Evolutionary conservation across 2,797 vertebrate species (phyloP), one percentile per base, ranked within the genome.

Genomic region (Heterohyrax brucei): DNA sequence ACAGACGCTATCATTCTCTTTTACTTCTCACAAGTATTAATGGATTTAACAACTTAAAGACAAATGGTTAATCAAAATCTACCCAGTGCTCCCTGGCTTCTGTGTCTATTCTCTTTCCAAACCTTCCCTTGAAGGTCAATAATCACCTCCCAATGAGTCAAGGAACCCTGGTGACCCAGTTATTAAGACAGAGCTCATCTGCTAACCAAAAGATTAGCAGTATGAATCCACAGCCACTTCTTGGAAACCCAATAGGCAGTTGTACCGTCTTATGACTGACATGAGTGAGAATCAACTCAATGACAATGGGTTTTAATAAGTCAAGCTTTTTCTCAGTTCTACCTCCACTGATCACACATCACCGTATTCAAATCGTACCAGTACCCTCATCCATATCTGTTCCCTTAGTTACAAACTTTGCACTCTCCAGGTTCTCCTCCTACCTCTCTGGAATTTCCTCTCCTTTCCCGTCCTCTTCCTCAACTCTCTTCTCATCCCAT

Each of bases 31-130:
- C 16, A 28, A 48, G 4, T n/a, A 56, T n/a, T 77, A 66, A 39
- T 62, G 62, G 18, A 89, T 76, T n/a, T 64, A 48, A 28, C 33
- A 81, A 88, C 3, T 19, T n/a, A n/a, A 4, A 77, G 61, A 75
- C 53, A 77, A 62, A 70, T 10, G 22, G 33, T 66, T 72, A 22
- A 33, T 84, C 56, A 56, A n/a, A 93, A 73, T 24, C 76, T 33
- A 84, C 21, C 59, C 21, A 39, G 3, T 0, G 7, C 46, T 86
- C 19, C 70, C 88, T 92, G 73, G 39, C 13, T 97, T 85, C 44
- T 82, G 19, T 62, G 89, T 91, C 75, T 80, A 56, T 64, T 91
- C 66, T 92, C 64, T 76, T 81, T 53, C 9, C 24, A 95, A 91
- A 83, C 53, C 33, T n/a, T 72, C 26, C 24, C 44, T 22, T 22